Conservation (phyloP, 2,797 vertebrate species). For the Ficedula albicollis region DNA sequence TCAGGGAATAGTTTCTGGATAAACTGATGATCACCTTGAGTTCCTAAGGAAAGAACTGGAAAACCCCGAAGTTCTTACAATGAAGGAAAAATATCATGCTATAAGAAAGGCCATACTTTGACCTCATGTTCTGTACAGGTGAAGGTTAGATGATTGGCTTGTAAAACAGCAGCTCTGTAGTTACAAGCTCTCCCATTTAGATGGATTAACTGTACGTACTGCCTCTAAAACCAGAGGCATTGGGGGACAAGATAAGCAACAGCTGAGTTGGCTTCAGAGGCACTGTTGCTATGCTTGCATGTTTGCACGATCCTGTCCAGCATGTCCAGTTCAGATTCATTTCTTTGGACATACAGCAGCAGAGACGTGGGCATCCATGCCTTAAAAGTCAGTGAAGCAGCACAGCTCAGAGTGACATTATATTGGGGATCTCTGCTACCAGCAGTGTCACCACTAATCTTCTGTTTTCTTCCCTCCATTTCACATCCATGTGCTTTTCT, state of each 20-base stretch:
- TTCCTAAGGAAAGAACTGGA: background rate
- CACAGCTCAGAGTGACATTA: background rate
- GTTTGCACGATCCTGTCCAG: background rate
- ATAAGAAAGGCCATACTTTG: background rate
- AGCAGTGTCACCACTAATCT: background rate
- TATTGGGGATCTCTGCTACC: background rate
- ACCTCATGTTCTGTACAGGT: background rate
- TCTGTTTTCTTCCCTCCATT: background rate
- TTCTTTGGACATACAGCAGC: background rate
- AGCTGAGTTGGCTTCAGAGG: constrained; percentile 24
- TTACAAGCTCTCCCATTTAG: background rate
- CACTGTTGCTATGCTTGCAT: background rate
- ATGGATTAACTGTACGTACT: constrained; percentile 11
- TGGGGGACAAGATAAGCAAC: constrained; percentile 24
- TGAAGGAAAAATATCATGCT: background rate
- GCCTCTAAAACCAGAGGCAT: background rate
- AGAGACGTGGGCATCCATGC: background rate
- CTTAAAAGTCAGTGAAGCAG: background rate
- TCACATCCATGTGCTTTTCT: background rate
- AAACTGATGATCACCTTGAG: background rate
- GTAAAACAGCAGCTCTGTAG: background rate
- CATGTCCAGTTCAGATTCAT: background rate
- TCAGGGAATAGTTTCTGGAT: background rate
- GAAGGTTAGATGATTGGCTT: background rate
- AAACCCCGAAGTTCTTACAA: background rate